These are phyloP conservation scores for Napeogenes inachia DNA, from an alignment of 2,888 invertebrate species.

Conservation along the genomic window DNA sequence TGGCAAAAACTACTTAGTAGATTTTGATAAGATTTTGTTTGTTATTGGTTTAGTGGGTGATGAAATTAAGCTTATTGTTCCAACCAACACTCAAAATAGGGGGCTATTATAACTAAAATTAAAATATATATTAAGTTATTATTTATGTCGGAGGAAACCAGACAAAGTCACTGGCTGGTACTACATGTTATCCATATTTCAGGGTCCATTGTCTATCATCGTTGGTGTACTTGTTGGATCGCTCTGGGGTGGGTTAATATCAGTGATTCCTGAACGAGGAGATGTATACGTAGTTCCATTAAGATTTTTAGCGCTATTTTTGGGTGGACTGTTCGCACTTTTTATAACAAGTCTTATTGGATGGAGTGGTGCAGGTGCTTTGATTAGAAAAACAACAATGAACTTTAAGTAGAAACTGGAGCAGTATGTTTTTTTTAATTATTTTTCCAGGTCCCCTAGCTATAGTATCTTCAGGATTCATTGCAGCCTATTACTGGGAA, in stretches of 20 bases:
- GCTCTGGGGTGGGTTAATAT: conserved; percentile 83
- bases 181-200: conserved; percentile 30
- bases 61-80: too few species aligned
- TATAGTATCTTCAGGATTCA: conserved; percentile 84
- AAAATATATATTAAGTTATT: too few species aligned
- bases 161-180: too few species aligned
- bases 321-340: conserved; percentile 85
- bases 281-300: conserved; percentile 82
- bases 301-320: conserved; percentile 83
- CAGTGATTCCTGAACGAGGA: conserved; percentile 84
- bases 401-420: too few species aligned
- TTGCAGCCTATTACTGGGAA: conserved; percentile 84
- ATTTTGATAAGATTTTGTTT: too few species aligned
- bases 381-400: too few species aligned
- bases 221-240: conserved; percentile 85
- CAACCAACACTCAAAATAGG: too few species aligned
- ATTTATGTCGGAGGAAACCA: too few species aligned
- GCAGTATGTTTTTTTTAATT: not conserved
- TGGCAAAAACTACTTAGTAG: too few species aligned
- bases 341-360: conserved; percentile 85
- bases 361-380: conserved; percentile 76
- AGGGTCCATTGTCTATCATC: conserved; percentile 82
- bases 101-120: too few species aligned
- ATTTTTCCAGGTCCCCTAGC: conserved; percentile 79
- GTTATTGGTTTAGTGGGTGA: too few species aligned